Evolutionary conservation across 2,888 invertebrate species (phyloP).

Genomic region (Quadriops clusia): DNA sequence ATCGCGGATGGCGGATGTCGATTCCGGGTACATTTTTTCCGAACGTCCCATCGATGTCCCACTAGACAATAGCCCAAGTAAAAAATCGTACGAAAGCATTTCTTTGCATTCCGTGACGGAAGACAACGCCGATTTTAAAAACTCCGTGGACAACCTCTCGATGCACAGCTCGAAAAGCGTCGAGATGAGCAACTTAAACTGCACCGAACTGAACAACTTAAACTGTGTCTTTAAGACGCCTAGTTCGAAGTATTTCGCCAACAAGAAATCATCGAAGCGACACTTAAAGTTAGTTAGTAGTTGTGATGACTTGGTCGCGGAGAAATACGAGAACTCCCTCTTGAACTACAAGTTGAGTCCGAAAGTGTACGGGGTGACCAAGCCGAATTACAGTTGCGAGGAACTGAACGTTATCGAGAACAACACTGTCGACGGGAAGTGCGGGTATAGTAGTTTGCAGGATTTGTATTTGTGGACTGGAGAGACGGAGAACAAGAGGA

Average conservation of each 20-base stretch:
- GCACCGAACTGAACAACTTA: constrained; percentile 31
- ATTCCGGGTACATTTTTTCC: constrained; percentile 18
- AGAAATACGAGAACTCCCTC: constrained; percentile 27
- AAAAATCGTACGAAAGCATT: constrained; percentile 23
- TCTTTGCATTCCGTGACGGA: constrained; percentile 20
- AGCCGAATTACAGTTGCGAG: constrained; percentile 32
- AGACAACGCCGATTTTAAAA: constrained; percentile 22
- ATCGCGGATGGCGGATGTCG: constrained; percentile 22
- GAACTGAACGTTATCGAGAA: constrained; percentile 29
- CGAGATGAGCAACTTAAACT: constrained; percentile 31
- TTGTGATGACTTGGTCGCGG: constrained; percentile 26
- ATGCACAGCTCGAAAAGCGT: constrained; percentile 48
- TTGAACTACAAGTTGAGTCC: constrained; percentile 48
- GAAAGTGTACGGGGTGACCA: constrained; percentile 48
- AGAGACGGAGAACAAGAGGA: constrained; percentile 17
- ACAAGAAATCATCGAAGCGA: constrained; percentile 23
- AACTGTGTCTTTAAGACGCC: constrained; percentile 31
- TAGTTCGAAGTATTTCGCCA: constrained; percentile 23
- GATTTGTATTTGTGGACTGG: constrained; percentile 40
- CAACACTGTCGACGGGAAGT: constrained; percentile 21
- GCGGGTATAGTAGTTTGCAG: constrained; percentile 52
- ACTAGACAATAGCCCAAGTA: constrained; percentile 18
- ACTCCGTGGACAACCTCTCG: constrained; percentile 44
- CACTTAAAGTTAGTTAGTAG: constrained; percentile 27
- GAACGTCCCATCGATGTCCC: constrained; percentile 34